Base-by-base conservation (phyloP, 2,888 invertebrate species). In the Macaria liturata region DNA sequence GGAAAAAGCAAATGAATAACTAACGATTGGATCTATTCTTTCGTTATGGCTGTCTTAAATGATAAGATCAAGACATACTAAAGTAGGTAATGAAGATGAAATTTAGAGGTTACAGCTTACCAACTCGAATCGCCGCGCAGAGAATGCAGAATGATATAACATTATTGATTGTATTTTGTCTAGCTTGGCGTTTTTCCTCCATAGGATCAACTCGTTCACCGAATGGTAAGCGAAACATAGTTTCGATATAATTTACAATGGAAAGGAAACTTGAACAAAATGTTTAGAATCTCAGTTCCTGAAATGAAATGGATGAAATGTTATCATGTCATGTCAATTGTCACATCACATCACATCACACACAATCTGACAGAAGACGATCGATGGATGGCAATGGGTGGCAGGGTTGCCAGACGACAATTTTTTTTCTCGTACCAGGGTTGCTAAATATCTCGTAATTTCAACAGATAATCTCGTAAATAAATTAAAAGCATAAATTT, bases 181-280 rank as follows among this genome's bases (percentile, higher is more conserved):
- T 80, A 6, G 91, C 92, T 68, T 86, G 87, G 32, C 91, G 86
- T 68, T 91, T 91, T 66, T 92, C 91, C 69, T 92, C 92, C 78
- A 85, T 76, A 1, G 91, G 91, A 65, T 92, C 92, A 43, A 88
- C 82, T 67, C 88, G 80, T 69, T 92, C 92, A 45, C 87, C 91
- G 49, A 82, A 82, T 0, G 91, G 91, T 75, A 92, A 71, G 31
- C 92, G 90, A 70, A 91, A 92, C 92, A 92, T 92, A 20, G 20
- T 20, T 20, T 49, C 40, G 30, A 6, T 39, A 8, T 39, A 39
- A 7, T 39, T 39, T 39, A 7, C 20, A 20, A 2, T 20, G 20
- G 2, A 20, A 20, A 20, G 20, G 20, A 2, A 20, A 20, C 20
- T 20, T 20, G 20, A 20, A 20, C 20, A 20, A 20, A 20, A 20